These are phyloP conservation scores for Azorinus chamasolen DNA, from an alignment of 2,888 invertebrate species.

Conservation along the genomic window DNA sequence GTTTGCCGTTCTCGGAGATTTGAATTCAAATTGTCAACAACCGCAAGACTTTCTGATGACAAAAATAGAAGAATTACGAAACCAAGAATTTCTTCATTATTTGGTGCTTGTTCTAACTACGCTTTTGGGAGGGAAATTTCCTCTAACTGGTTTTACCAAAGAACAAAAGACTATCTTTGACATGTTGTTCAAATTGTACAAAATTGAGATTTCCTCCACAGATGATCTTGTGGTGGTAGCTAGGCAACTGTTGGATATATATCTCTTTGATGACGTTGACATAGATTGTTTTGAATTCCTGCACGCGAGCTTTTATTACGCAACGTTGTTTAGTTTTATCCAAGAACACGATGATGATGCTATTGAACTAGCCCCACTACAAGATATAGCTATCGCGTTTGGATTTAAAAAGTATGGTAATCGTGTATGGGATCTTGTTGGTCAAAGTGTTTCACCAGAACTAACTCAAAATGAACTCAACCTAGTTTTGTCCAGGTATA, in stretches of 20 bases:
- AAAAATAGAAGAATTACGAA: slow-evolving; percentile 9
- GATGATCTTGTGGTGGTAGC: neutral
- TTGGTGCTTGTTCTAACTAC: slow-evolving; percentile 24
- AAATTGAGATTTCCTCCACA: too few species aligned
- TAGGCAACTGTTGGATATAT: slow-evolving; percentile 1
- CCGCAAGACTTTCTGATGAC: neutral
- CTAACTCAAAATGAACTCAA: neutral
- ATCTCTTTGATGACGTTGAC: neutral
- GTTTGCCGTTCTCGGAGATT: neutral
- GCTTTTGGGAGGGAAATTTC: slow-evolving; percentile 27
- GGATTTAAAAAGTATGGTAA: too few species aligned
- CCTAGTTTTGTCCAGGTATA: neutral
- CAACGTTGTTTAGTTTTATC: neutral
- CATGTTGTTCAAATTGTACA: too few species aligned
- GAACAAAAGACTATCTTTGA: too few species aligned
- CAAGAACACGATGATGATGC: slow-evolving; percentile 2
- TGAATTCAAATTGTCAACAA: neutral
- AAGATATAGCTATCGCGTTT: neutral
- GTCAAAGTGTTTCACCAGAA: neutral
- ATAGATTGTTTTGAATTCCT: neutral
- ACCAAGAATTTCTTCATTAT: slow-evolving; percentile 10
- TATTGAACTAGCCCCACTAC: neutral
- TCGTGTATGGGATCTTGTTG: neutral
- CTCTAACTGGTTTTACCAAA: slow-evolving; percentile 2
- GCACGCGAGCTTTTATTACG: neutral